phyloP scores from a whole-genome alignment of 2,113 vertebrate species.

The Ceyx margarethae region DNA sequence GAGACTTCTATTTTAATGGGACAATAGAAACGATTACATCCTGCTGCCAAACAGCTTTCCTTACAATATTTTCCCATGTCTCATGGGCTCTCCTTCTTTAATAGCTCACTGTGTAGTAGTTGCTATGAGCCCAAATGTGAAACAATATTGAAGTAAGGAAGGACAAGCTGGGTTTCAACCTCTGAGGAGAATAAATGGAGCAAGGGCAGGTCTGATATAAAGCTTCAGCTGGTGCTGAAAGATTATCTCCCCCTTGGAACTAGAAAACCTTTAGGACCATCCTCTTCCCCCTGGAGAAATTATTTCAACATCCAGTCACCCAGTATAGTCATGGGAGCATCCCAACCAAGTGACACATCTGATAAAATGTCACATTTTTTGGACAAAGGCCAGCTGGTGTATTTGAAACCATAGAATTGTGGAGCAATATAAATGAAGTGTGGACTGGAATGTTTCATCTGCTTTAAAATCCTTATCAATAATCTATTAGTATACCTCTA shows the following conservation, averaged over 20 bases:
- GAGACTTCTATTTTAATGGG: conserved; percentile 2
- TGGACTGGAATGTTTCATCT: neutral
- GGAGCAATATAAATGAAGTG: neutral
- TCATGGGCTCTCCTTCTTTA: neutral
- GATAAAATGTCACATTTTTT: neutral
- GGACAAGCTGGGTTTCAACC: conserved; percentile 15
- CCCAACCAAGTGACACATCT: neutral
- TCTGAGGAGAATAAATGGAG: conserved; percentile 38
- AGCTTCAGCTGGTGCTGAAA: conserved; percentile 49
- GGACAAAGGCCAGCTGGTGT: neutral
- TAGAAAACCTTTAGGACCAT: conserved; percentile 32
- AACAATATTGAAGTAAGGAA: conserved; percentile 31
- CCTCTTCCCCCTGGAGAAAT: conserved; percentile 24
- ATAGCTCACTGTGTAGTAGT: neutral
- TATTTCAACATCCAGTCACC: conserved; percentile 32
- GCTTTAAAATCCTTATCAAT: neutral
- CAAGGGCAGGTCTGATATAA: conserved; percentile 25
- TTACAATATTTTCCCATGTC: conserved; percentile 27
- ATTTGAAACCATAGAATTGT: too few species aligned
- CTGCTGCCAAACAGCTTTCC: conserved; percentile 49
- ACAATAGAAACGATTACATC: conserved; percentile 35
- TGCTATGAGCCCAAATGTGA: neutral
- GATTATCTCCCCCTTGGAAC: neutral
- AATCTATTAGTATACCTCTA: neutral
- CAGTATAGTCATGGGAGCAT: neutral